Evolutionary conservation across 2,113 vertebrate species (phyloP).

Genomic region (Seriola rivoliana): DNA sequence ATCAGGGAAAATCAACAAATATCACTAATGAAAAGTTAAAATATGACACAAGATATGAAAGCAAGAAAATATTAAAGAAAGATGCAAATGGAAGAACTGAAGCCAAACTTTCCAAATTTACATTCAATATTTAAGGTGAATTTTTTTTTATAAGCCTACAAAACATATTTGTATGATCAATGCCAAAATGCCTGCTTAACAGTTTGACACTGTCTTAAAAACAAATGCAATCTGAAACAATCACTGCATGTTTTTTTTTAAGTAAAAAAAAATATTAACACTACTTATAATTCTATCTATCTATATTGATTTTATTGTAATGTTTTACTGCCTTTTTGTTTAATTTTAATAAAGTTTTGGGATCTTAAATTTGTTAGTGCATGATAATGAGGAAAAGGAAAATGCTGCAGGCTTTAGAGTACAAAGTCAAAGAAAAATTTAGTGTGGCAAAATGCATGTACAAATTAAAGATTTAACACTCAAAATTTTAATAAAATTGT

Average conservation of each 20-base stretch:
- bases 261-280: not conserved
- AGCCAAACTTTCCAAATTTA: slow-evolving; percentile 2
- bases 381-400: not conserved
- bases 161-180: not conserved
- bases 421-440: not conserved
- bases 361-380: slow-evolving; percentile 19
- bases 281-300: not conserved
- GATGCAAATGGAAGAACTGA: not conserved
- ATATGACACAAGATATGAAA: not conserved
- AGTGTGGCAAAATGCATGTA: not conserved
- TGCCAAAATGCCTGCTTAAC: not conserved
- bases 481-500: not conserved
- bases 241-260: not conserved
- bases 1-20: slow-evolving; percentile 11
- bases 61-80: slow-evolving; percentile 2
- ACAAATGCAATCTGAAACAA: not conserved
- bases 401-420: slow-evolving; percentile 1
- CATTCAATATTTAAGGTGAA: not conserved
- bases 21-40: slow-evolving; percentile 4
- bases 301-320: not conserved
- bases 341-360: not conserved
- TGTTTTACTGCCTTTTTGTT: not conserved
- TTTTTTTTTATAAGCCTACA: not conserved
- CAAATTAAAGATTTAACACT: not conserved
- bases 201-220: not conserved